Evolutionary conservation across 2,113 vertebrate genomes (phyloP).

Genomic region (Hydrochoerus hydrochaeris): DNA sequence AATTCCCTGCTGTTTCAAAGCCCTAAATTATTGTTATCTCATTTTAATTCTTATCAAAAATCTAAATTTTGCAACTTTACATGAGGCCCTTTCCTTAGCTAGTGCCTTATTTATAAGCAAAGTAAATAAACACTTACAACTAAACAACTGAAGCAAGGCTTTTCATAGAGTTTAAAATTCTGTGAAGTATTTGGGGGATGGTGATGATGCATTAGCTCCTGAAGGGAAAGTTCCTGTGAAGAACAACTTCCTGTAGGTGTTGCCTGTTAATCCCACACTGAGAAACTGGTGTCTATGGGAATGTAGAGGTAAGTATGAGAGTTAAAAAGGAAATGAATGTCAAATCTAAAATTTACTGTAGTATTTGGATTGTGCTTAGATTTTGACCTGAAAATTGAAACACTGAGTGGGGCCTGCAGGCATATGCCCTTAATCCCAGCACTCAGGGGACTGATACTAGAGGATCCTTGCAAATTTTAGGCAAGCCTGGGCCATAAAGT

Average conservation of each 20-base stretch:
- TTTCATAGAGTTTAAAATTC: background rate
- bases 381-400: background rate
- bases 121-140: background rate
- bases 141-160: background rate
- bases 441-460: no score
- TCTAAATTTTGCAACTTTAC: background rate
- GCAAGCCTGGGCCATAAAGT: no score
- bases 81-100: background rate
- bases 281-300: background rate
- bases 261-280: background rate
- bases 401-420: no score
- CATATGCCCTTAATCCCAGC: no score
- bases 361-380: background rate
- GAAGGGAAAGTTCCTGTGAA: background rate
- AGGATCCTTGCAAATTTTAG: no score
- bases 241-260: background rate
- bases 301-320: no score
- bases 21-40: background rate
- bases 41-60: background rate
- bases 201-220: background rate
- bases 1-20: background rate
- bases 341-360: background rate
- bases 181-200: background rate
- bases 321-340: background rate
- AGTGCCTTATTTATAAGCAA: background rate